Percentiles rank a stretch among this genome's conserved stretches.
These are phyloP conservation scores for Leistus spinibarbis DNA, from an alignment of 2,888 invertebrate species.

Conservation along the genomic window DNA sequence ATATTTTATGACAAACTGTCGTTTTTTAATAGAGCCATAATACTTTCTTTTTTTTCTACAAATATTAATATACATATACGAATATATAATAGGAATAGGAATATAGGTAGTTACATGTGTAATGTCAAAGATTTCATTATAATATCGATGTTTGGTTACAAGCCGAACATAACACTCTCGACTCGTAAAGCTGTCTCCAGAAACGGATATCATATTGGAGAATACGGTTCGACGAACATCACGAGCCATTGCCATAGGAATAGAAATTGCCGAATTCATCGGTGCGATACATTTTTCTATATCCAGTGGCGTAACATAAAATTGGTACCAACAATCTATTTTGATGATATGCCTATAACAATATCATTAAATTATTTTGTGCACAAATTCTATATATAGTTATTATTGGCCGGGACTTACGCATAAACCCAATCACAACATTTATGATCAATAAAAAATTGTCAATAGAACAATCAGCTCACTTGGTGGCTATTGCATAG, in stretches of 20 bases:
- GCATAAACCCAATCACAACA: no score
- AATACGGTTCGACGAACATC: neutral
- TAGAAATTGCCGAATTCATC: neutral
- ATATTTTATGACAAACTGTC: no score
- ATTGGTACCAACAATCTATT: neutral
- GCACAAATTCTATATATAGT: neutral
- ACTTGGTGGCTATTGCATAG: no score
- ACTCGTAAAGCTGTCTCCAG: constrained; percentile 24
- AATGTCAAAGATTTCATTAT: constrained; percentile 29
- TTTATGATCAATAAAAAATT: no score
- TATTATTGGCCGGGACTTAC: constrained; percentile 5
- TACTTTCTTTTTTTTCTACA: no score
- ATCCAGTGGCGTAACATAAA: neutral
- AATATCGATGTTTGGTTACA: constrained; percentile 11
- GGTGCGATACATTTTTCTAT: neutral
- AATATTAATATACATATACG: neutral
- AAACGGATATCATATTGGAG: constrained; percentile 30
- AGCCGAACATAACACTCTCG: constrained; percentile 13
- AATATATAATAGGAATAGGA: no score
- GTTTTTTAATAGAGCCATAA: no score
- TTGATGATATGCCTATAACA: neutral
- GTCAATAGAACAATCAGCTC: no score
- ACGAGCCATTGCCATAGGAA: neutral
- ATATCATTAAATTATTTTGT: neutral
- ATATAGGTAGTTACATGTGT: no score